Evolutionary conservation across 2,113 vertebrate species (phyloP).

Genomic region (Vidua chalybeata): DNA sequence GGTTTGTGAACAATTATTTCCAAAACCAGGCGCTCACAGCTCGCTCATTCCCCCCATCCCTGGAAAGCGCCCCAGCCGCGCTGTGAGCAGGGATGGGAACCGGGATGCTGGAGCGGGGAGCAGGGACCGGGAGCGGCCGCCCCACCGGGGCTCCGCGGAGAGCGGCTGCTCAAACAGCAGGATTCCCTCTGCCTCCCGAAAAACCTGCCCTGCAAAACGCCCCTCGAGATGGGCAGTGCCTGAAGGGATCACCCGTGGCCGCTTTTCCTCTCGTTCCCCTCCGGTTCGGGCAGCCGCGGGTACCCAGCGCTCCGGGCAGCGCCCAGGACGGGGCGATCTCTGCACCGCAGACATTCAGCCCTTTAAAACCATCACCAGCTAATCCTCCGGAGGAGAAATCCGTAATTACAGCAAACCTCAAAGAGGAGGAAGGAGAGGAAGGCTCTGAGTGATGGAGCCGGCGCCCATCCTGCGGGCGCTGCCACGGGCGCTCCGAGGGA

Average conservation of each 20-base stretch:
- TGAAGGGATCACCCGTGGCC: rapidly evolving
- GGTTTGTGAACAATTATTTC: not conserved
- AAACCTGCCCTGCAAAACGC: not conserved
- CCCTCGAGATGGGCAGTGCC: rapidly evolving
- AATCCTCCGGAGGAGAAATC: not conserved
- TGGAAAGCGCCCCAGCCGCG: not conserved
- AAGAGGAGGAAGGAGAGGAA: not conserved
- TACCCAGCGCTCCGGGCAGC: not conserved
- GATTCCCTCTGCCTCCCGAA: not conserved
- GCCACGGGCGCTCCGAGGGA: not conserved
- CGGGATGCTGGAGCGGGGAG: not conserved
- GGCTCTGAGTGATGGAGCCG: conserved; percentile 7
- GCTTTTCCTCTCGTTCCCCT: not conserved
- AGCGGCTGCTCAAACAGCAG: not conserved
- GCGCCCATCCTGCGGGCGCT: not conserved
- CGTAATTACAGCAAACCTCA: not conserved
- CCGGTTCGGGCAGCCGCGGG: not conserved
- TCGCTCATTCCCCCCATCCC: not conserved
- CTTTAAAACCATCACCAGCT: not conserved
- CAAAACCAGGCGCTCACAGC: not conserved
- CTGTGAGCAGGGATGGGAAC: not conserved
- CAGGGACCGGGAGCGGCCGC: not conserved
- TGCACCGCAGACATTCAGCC: rapidly evolving
- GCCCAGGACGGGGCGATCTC: rapidly evolving
- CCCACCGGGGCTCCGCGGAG: rapidly evolving